Evolutionary conservation across 1,140 invertebrate species (phyloP), one percentile per base, ranked within the genome.

Genomic region (Drosophila trapezifrons): DNA sequence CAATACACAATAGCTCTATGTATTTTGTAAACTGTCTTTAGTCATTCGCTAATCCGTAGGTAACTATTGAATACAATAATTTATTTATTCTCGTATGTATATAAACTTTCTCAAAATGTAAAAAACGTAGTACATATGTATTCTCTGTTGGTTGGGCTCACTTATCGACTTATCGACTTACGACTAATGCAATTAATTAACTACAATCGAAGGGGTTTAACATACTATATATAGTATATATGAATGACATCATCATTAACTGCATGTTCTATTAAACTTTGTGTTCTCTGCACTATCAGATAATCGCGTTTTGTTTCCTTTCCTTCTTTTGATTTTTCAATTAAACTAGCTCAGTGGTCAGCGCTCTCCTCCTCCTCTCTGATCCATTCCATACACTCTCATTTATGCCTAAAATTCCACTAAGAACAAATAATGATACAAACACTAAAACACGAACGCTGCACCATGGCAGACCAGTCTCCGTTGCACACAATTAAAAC

Each of bases 81-180:
- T 60, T 63, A 76, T 76, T 49, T 49, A 49, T 29, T 70, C 54
- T 49, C 56, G 72, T 40, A 63, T 42, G 58, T 86, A 86, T 86
- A 86, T 86, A 86, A 86, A 86, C 79, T 77, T 83, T 78, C 76
- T 86, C 79, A 87, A 86, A 86, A 87, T 87, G 79, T 86, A 86
- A 83, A 86, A 86, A 86, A 86, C 81, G 74, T 85, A 71, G 74
- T 77, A 77, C 58, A 77, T 77, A 69, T 73, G 64, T 78, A 77
- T 66, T 80, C 51, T 73, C 45, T 78, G 58, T 75, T 59, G 47
- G 60, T 79, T 76, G 72, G 73, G 73, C 54, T 80, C 59, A 47
- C 37, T 70, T 70, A 58, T 69, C 35, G 51, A 69, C 75, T 86
- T 85, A 85, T 69, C 35, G 54, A 69, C 74, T 85, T 85, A 85